Evolutionary conservation across 2,888 invertebrate species (phyloP).

Genomic region (Vanessa cardui): DNA sequence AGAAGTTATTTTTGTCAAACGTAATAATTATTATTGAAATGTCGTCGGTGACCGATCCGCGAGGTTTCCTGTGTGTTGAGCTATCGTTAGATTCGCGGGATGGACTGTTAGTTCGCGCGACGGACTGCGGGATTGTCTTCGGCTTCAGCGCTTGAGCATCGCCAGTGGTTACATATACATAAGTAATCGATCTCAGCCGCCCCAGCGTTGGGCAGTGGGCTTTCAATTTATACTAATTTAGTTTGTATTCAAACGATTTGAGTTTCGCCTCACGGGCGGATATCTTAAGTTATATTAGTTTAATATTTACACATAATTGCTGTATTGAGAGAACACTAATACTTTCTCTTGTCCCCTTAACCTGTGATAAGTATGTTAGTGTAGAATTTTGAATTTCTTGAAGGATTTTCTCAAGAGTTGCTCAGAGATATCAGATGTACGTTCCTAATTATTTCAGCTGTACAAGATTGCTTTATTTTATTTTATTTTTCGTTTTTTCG

Average conservation of each 20-base stretch:
- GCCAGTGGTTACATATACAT: conserved; percentile 69
- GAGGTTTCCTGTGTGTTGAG: conserved; percentile 35
- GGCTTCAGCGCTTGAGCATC: conserved; percentile 72
- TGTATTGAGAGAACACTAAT: conserved; percentile 79
- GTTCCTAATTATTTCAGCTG: conserved; percentile 77
- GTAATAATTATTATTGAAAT: conserved; percentile 59
- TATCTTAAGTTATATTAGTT: conserved; percentile 77
- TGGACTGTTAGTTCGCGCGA: conserved; percentile 10
- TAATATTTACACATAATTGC: conserved; percentile 67
- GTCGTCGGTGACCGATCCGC: conserved; percentile 44
- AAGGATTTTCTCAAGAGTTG: conserved; percentile 69
- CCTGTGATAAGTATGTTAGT: conserved; percentile 83
- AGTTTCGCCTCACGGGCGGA: conserved; percentile 54
- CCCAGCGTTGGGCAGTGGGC: conserved; percentile 69
- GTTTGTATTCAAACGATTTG: conserved; percentile 57
- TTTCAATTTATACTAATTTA: conserved; percentile 68
- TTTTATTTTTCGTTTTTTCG: conserved; percentile 57
- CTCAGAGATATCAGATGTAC: conserved; percentile 74
- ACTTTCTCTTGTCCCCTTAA: conserved; percentile 82
- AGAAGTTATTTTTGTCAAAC: conserved; percentile 65
- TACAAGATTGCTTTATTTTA: conserved; percentile 59
- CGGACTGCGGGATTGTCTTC: conserved; percentile 45
- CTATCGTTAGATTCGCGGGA: conserved; percentile 7
- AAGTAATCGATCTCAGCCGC: conserved; percentile 80
- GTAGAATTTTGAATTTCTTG: conserved; percentile 74